Percentiles rank a stretch among this genome's conserved stretches.
These are phyloP conservation scores for Harlomillsia oculata DNA, from an alignment of 1,140 invertebrate genomes.

Conservation along the genomic window DNA sequence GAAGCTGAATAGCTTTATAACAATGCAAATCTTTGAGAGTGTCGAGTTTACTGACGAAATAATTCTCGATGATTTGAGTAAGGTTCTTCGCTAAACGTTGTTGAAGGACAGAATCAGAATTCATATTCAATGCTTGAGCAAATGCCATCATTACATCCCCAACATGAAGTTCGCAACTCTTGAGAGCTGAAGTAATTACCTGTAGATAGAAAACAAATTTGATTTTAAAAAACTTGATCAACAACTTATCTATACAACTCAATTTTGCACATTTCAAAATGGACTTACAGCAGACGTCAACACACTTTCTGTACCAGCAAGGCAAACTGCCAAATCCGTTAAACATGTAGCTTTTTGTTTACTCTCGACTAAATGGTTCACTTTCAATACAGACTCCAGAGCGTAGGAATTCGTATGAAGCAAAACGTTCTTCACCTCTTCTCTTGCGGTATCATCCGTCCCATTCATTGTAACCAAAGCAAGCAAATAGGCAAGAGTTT, in stretches of 20 bases:
- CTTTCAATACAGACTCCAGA: constrained; percentile 5
- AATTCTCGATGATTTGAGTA: constrained; percentile 22
- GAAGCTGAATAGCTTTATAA: no score
- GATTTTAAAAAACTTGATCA: neutral
- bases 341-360: constrained; percentile 4
- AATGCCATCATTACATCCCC: constrained; percentile 30
- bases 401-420: constrained; percentile 3
- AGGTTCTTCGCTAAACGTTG: constrained; percentile 19
- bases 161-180: constrained; percentile 4
- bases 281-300: constrained; percentile 16
- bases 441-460: constrained; percentile 9
- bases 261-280: neutral
- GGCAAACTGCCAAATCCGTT: constrained; percentile 27
- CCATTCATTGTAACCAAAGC: constrained; percentile 23
- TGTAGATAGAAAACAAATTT: neutral
- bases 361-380: constrained; percentile 8
- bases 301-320: constrained; percentile 13
- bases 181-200: constrained; percentile 15
- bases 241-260: neutral
- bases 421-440: constrained; percentile 20
- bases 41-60: constrained; percentile 22
- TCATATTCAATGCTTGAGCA: constrained; percentile 32
- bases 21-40: constrained; percentile 1
- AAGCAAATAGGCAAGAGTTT: constrained; percentile 20
- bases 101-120: constrained; percentile 26